Conservation (phyloP, 2,888 invertebrate species). For the Liopterus haemorrhoidalis region DNA sequence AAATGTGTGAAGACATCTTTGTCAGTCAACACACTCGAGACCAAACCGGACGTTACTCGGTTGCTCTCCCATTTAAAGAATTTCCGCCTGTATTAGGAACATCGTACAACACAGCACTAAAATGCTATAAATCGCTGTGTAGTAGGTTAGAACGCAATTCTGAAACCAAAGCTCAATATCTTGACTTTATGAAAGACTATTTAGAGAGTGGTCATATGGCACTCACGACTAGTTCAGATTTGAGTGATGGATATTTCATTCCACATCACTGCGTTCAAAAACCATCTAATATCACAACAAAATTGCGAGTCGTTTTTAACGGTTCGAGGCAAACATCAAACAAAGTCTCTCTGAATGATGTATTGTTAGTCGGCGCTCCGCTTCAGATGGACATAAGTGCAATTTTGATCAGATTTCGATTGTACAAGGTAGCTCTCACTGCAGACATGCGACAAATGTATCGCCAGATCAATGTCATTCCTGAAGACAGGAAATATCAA, state of each 20-base stretch:
- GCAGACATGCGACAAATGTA: conserved; percentile 23
- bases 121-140: too few species aligned
- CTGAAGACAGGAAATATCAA: conserved; percentile 12
- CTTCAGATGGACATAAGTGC: conserved; percentile 14
- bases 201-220: conserved; percentile 2
- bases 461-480: conserved; percentile 11
- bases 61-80: too few species aligned
- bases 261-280: conserved; percentile 12
- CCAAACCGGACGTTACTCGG: too few species aligned
- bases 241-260: conserved; percentile 7
- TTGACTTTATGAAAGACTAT: conserved; percentile 11
- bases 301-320: conserved; percentile 6
- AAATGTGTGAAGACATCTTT: too few species aligned
- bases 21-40: too few species aligned
- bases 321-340: conserved; percentile 1
- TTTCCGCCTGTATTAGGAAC: too few species aligned
- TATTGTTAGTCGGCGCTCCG: conserved; percentile 13
- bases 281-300: background rate
- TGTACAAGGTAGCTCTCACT: conserved; percentile 9
- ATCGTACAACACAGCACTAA: too few species aligned
- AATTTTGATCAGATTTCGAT: conserved; percentile 14
- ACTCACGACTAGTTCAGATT: background rate
- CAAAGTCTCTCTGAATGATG: conserved; percentile 7
- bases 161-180: too few species aligned
- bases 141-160: too few species aligned